Evolutionary conservation across 2,797 vertebrate species (phyloP).

Genomic region (Balearica regulorum): DNA sequence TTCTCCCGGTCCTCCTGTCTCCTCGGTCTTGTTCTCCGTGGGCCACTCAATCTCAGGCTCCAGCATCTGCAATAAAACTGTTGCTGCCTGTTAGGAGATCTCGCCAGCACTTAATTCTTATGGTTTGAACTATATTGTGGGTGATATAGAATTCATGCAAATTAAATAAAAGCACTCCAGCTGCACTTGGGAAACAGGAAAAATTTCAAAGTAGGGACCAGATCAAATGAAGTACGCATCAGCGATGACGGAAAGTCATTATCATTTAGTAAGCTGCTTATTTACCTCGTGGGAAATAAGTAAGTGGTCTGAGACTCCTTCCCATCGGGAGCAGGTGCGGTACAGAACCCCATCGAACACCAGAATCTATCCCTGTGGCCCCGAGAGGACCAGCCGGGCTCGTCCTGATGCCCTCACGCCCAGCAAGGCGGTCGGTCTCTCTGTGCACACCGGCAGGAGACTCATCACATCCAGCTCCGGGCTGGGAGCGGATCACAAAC

Average conservation of each 20-base stretch:
- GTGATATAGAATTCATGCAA: slow-evolving; percentile 15
- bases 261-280: neutral
- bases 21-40: neutral
- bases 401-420: neutral
- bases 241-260: slow-evolving; percentile 7
- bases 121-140: neutral
- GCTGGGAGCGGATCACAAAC: neutral
- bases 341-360: neutral
- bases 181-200: neutral
- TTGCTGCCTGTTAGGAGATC: slow-evolving; percentile 34
- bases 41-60: slow-evolving; percentile 1
- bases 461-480: neutral
- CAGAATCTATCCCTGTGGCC: accelerated
- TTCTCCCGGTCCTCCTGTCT: neutral
- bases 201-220: slow-evolving; percentile 11
- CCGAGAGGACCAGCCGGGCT: neutral
- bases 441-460: neutral
- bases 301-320: neutral
- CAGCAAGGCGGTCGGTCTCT: neutral
- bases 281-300: neutral
- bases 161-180: slow-evolving; percentile 31
- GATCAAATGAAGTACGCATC: neutral
- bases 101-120: slow-evolving; percentile 2
- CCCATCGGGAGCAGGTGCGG: accelerated
- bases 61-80: slow-evolving; percentile 20